Base-by-base conservation (phyloP, 53 echinoderm and acorn worm species). In the Antedon mediterranea region DNA sequence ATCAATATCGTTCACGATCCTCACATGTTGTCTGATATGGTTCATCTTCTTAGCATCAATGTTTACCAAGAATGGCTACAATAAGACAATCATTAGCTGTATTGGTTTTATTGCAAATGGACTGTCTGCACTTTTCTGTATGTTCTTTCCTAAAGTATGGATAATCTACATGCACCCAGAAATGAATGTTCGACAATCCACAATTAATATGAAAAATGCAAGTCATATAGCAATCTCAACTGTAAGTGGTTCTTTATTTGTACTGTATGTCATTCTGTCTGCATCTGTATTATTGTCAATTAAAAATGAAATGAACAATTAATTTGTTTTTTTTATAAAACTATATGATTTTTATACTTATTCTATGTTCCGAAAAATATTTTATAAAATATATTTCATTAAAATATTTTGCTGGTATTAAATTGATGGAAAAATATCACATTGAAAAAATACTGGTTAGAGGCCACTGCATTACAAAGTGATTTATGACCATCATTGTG, bases 1-100 rank as follows among this genome's bases (percentile, higher is more conserved):
- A 15, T 86, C 88, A 29, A 94, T 94, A 32, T 91, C 87, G 74
- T 94, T 94, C 77, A 83, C 94, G n/a, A 91, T 94, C 81, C 85
- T 94, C 34, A 91, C 94, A 0, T 89, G 88, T 43, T 86, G 84
- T 75, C 81, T 94, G 15, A 78, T 89, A 30, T 85, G 87, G 76
- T 94, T 94, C 78, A 81, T 89, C 80, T 88, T 94, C 77, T 84
- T 91, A 0, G 82, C 89, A 3, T 79, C 89, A 15, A 77, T 83
- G 28, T 86, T 94, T 33, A 75, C 89, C 31, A 91, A 89, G 0
- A 43, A 74, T 3, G 87, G 87, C 28, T 77, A 33, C 15, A 30
- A 81, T 0, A 85, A 82, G 41, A 77, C 87, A 34, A 83, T 91
- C 42, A 87, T 91, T 27, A 79, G 86, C 43, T 77, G 87, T 43